phyloP scores from a whole-genome alignment of 2,113 vertebrate genomes.

The Microcebus griseorufus region DNA sequence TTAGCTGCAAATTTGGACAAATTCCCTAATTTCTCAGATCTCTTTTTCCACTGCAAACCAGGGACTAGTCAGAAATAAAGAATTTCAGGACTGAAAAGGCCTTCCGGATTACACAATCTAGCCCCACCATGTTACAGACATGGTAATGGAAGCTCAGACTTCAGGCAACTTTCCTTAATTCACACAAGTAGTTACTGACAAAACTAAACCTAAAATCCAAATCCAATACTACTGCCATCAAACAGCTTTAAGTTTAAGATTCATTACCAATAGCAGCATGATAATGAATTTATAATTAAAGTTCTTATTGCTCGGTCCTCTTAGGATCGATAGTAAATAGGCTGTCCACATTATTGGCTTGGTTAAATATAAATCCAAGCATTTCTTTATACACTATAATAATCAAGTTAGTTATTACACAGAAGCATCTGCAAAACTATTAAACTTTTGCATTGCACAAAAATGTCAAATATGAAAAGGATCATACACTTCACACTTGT shows the following conservation, averaged over 20 bases:
- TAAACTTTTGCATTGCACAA: not conserved
- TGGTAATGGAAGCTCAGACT: not conserved
- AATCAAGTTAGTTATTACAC: not conserved
- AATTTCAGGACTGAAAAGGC: not conserved
- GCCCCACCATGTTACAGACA: not conserved
- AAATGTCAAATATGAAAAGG: constrained; percentile 16
- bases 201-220: not conserved
- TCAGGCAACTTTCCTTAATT: not conserved
- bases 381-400: not conserved
- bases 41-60: not conserved
- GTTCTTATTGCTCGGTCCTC: not conserved
- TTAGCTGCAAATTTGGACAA: not conserved
- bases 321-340: not conserved
- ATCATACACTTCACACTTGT: not conserved
- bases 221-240: not conserved
- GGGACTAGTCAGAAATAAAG: constrained; percentile 1
- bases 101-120: not conserved
- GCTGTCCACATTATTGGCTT: not conserved
- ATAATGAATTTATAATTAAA: not conserved
- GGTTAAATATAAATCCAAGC: constrained; percentile 5
- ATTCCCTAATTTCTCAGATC: not conserved
- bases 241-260: not conserved
- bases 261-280: not conserved
- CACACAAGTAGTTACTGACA: not conserved
- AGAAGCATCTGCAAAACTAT: not conserved